Base-by-base conservation (phyloP, 2,797 vertebrate genomes). In the Enoplosus armatus region DNA sequence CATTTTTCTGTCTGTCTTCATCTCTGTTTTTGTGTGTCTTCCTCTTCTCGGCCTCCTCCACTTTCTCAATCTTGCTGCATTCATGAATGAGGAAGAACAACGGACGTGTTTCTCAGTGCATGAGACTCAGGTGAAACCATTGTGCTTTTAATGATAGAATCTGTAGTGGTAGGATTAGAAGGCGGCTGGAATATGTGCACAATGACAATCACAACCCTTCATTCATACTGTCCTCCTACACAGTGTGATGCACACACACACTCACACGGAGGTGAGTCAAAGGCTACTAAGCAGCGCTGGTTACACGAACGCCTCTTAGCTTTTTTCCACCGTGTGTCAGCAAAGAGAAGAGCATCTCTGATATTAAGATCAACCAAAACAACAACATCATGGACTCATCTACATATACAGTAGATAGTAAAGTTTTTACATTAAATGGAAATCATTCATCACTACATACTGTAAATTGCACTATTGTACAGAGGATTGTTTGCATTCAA, bases 191-290 rank as follows among this genome's bases (percentile, higher is more conserved):
- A 56, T 62, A 62, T 45, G 48, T 39, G 73, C 41, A 50, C 43
- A 72, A 27, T 55, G 62, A 69, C 48, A 55, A 74, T 77, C 29
- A 78, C 61, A 58, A 75, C 73, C 50, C 0, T 24, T 55, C n/a
- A 50, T 61, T 82, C 26, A 59, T 24, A 24, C 43, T 8, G 39
- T 64, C 39, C 56, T 67, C 70, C 75, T 66, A 80, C 66, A 75
- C 74, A 56, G 16, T 64, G 69, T 47, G 50, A 70, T 27, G 41
- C 73, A n/a, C 14, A 55, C 5, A 39, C 43, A 60, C 59, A 62
- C 16, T 43, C 50, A 56, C 41, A 35, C 41, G 43, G 50, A 59
- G 66, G 33, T 61, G 70, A 80, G 64, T 82, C 50, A 53, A 80
- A 56, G 33, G 29, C 35, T 55, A 1, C 39, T 22, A 79, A 76